phyloP scores from a whole-genome alignment of 1,140 invertebrate species.

The Brachionus plicatilis region DNA sequence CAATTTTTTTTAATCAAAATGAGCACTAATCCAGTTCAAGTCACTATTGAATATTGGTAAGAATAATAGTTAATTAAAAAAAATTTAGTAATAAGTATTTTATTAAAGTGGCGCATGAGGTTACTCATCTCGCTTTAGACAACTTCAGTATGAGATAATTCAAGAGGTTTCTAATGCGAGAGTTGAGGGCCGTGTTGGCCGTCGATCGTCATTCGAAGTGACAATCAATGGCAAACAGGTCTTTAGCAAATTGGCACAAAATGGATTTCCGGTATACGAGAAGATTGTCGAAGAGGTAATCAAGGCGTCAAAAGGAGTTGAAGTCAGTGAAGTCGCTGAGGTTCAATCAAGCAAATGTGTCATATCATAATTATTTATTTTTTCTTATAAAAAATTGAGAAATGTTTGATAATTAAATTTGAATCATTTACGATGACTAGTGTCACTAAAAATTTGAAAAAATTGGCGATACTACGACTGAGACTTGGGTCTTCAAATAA shows the following conservation, averaged over 20 bases:
- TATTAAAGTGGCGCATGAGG: slow-evolving; percentile 35
- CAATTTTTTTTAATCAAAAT: not conserved
- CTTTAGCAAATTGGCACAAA: slow-evolving; percentile 19
- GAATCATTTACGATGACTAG: not conserved
- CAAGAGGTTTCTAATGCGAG: slow-evolving; percentile 26
- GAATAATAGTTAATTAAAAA: not conserved
- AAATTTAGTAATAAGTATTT: not conserved
- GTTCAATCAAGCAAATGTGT: not conserved
- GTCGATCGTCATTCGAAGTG: slow-evolving; percentile 39
- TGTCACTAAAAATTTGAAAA: slow-evolving; percentile 24
- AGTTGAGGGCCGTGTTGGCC: slow-evolving; percentile 34
- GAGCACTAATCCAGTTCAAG: not conserved
- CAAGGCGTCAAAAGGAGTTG: not conserved
- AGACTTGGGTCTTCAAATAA: not conserved
- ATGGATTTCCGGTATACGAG: slow-evolving; percentile 6
- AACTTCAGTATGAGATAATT: not conserved
- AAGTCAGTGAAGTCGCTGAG: not conserved
- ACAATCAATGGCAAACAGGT: slow-evolving; percentile 27
- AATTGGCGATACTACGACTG: not conserved
- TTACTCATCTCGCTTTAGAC: slow-evolving; percentile 29
- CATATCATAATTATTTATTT: slow-evolving; percentile 5
- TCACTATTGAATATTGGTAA: slow-evolving; percentile 26
- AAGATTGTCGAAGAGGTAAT: slow-evolving; percentile 25
- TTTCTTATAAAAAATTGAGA: not conserved
- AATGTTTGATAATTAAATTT: not conserved